Percentiles rank a stretch among this genome's conserved stretches.
These are phyloP conservation scores for Falco peregrinus DNA, from an alignment of 2,797 vertebrate genomes.

Conservation along the genomic window DNA sequence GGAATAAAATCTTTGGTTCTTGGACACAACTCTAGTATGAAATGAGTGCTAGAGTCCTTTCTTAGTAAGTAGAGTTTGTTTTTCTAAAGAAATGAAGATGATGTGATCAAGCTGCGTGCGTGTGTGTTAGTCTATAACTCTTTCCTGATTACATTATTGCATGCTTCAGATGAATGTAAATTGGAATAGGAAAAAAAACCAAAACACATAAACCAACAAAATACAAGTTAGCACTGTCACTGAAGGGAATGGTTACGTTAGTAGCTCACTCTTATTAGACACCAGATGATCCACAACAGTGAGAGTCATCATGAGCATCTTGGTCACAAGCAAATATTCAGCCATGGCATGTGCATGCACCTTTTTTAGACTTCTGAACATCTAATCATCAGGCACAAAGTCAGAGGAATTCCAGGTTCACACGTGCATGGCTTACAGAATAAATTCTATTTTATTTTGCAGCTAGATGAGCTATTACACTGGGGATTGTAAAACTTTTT, in stretches of 20 bases:
- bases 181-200: background rate
- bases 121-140: background rate
- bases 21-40: background rate
- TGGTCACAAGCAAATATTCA: background rate
- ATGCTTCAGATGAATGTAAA: background rate
- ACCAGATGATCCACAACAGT: background rate
- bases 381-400: background rate
- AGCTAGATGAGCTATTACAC: background rate
- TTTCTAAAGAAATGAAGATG: background rate
- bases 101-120: background rate
- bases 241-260: background rate
- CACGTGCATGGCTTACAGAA: background rate
- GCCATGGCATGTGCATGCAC: too few species aligned
- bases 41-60: background rate
- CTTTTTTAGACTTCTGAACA: background rate
- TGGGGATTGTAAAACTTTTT: background rate
- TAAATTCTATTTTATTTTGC: slow-evolving; percentile 11
- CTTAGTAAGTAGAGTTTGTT: background rate
- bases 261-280: background rate
- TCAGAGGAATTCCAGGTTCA: background rate
- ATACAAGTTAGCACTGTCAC: background rate
- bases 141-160: slow-evolving; percentile 11
- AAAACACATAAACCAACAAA: background rate
- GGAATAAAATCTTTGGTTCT: background rate
- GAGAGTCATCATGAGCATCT: background rate